These are phyloP conservation scores for Gobio gobio DNA, from an alignment of 2,113 vertebrate genomes.

Conservation along the genomic window DNA sequence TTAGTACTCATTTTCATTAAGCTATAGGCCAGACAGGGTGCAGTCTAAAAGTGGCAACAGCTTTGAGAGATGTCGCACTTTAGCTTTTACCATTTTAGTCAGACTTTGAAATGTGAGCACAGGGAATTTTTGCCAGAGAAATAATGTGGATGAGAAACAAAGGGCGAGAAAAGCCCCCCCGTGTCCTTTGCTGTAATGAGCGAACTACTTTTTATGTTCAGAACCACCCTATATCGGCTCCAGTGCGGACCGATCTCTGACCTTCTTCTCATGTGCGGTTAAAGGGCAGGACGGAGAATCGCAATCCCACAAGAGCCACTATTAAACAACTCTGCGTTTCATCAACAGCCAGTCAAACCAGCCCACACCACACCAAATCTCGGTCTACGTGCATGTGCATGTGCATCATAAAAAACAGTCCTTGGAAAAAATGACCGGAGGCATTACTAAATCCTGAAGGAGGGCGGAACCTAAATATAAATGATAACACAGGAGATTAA, in stretches of 20 bases:
- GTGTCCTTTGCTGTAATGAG: conserved; percentile 3
- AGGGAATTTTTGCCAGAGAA: conserved; percentile 1
- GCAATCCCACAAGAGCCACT: neutral
- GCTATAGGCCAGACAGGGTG: conserved; percentile 17
- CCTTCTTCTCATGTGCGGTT: conserved; percentile 34
- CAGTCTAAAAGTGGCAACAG: neutral
- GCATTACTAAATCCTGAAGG: conserved; percentile 25
- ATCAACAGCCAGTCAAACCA: conserved; percentile 21
- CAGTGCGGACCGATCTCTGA: neutral
- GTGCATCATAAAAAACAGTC: conserved; percentile 33
- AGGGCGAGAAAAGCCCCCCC: conserved; percentile 1
- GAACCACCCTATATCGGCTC: conserved; percentile 16
- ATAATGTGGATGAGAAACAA: neutral
- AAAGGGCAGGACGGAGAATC: conserved; percentile 28
- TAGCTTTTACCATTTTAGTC: neutral
- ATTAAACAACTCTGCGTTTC: neutral
- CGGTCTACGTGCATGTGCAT: neutral
- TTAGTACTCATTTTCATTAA: conserved; percentile 30
- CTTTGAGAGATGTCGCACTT: conserved; percentile 1
- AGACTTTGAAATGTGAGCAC: conserved; percentile 18
- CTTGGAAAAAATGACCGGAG: conserved; percentile 25
- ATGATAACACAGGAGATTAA: conserved; percentile 44
- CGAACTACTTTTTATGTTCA: conserved; percentile 37
- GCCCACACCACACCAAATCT: neutral
- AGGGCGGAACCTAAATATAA: conserved; percentile 48